Conservation (phyloP, 2,888 invertebrate species). For the Phoenoteleia sp. region DNA sequence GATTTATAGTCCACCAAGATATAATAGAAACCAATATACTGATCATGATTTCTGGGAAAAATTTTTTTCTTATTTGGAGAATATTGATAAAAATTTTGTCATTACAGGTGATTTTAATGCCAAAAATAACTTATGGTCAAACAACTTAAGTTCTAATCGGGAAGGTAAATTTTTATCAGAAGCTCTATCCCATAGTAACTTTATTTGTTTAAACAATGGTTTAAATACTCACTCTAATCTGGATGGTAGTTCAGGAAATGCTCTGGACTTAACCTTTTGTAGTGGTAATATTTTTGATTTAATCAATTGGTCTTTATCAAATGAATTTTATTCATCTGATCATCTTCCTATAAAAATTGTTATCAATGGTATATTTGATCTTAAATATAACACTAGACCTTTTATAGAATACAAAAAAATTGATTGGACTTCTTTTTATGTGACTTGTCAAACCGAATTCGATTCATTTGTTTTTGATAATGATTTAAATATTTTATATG, state of each 20-base stretch:
- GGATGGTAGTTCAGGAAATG: background rate
- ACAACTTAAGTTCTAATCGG: background rate
- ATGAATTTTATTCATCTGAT: background rate
- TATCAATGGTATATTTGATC: background rate
- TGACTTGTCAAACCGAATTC: background rate
- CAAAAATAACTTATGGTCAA: background rate
- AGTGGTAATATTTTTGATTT: background rate
- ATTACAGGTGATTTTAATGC: constrained; percentile 16
- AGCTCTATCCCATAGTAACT: background rate
- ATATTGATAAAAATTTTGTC: background rate
- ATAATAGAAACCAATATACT: background rate
- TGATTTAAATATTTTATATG: background rate
- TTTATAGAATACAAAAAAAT: background rate
- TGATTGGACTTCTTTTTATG: background rate
- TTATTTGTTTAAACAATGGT: constrained; percentile 6
- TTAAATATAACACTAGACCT: background rate
- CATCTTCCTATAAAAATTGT: background rate
- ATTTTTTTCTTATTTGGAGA: background rate
- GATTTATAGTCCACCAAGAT: constrained; percentile 19
- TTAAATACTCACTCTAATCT: background rate
- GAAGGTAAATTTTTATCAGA: background rate
- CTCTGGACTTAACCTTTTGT: background rate
- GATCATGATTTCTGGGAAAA: background rate
- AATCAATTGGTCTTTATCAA: background rate
- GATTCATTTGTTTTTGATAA: background rate